phyloP scores from a whole-genome alignment of 2,888 invertebrate species.

The Rotaria sp. region DNA sequence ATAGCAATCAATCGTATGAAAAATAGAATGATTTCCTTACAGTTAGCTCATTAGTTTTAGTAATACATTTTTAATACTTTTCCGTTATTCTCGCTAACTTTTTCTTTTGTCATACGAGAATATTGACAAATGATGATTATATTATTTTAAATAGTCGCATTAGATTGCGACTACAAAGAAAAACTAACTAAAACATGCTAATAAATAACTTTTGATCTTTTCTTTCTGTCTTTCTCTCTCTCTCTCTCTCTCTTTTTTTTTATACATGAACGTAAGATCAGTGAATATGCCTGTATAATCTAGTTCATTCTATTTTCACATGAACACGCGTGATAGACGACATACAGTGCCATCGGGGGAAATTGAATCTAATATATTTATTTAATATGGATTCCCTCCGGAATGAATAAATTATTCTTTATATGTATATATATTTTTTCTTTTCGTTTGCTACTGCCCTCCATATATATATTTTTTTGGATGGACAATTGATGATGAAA shows the following conservation, averaged over 20 bases:
- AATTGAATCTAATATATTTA: conserved; percentile 15
- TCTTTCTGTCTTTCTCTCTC: background rate
- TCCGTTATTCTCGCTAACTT: background rate
- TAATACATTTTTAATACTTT: no score
- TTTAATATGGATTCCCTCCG: background rate
- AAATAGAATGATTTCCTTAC: no score
- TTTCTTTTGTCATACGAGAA: background rate
- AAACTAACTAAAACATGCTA: background rate
- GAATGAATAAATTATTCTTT: conserved; percentile 16
- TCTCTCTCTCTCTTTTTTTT: background rate
- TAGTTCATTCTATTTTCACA: background rate
- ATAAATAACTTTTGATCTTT: background rate
- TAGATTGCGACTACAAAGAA: background rate
- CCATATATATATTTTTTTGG: background rate
- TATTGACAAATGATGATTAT: background rate
- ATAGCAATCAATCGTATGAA: no score
- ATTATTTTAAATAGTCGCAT: background rate
- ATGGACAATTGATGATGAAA: background rate
- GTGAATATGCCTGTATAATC: background rate
- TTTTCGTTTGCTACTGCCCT: conserved; percentile 2
- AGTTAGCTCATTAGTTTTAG: no score
- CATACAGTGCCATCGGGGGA: conserved; percentile 7
- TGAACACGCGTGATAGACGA: background rate
- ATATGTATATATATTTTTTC: background rate
- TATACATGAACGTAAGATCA: background rate